phyloP scores from a whole-genome alignment of 2,888 invertebrate species.

The Thecophora atra region DNA sequence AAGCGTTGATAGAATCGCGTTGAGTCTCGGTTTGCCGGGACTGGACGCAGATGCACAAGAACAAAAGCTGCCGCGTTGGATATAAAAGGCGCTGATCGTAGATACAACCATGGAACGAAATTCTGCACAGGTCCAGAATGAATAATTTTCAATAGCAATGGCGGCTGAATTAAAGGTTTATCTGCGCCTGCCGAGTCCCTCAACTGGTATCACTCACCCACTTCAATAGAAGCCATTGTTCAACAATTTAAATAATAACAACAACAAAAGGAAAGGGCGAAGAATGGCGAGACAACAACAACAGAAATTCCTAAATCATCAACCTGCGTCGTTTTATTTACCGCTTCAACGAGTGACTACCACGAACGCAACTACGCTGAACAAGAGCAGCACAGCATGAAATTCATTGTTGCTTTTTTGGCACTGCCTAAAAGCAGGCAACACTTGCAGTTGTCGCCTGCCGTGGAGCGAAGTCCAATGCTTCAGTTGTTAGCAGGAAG shows the following conservation, averaged over 20 bases:
- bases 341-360: too few species aligned
- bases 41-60: constrained; percentile 45
- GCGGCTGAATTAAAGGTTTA: constrained; percentile 55
- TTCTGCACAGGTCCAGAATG: constrained; percentile 27
- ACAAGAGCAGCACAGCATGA: too few species aligned
- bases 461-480: too few species aligned
- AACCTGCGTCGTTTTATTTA: too few species aligned
- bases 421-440: too few species aligned
- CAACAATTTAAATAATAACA: background rate
- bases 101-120: constrained; percentile 15
- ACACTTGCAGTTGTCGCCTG: too few species aligned
- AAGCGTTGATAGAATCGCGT: background rate
- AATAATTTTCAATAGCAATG: constrained; percentile 49
- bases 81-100: constrained; percentile 31
- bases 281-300: background rate
- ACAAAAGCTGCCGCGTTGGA: constrained; percentile 15
- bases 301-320: too few species aligned
- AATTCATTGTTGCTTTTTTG: too few species aligned
- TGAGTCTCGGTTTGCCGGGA: background rate
- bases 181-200: constrained; percentile 39
- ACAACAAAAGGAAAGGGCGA: background rate
- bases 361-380: too few species aligned
- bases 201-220: background rate
- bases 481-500: too few species aligned
- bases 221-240: background rate